These are phyloP conservation scores for Thryonomys swinderianus DNA, from an alignment of 2,113 vertebrate genomes.

Conservation along the genomic window DNA sequence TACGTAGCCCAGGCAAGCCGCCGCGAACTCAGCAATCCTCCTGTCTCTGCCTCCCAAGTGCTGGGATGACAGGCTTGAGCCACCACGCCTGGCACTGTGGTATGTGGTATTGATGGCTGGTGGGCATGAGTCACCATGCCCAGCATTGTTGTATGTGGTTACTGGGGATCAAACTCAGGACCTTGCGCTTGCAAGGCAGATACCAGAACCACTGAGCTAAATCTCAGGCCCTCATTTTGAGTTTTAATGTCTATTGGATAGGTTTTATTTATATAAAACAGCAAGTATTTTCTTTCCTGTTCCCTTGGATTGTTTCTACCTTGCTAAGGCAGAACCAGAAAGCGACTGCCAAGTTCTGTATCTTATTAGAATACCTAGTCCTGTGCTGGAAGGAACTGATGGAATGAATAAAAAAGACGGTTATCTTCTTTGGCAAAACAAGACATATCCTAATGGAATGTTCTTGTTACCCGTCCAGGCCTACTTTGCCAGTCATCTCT, in stretches of 20 bases:
- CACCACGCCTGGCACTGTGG: no score
- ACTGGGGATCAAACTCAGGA: no score
- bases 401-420: background rate
- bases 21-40: no score
- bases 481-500: background rate
- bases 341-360: background rate
- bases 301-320: background rate
- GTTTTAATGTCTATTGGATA: background rate
- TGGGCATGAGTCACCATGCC: no score
- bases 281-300: background rate
- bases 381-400: background rate
- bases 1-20: no score
- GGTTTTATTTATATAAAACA: background rate
- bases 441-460: fast-evolving
- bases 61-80: no score
- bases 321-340: background rate
- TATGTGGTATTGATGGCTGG: no score
- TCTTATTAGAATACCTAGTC: background rate
- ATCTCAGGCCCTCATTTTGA: background rate
- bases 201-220: no score
- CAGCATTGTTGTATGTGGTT: no score
- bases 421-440: background rate
- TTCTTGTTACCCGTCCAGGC: background rate
- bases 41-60: no score
- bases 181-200: no score